Base-by-base conservation (phyloP, 2,888 invertebrate genomes). In the Ophion ellenae region DNA sequence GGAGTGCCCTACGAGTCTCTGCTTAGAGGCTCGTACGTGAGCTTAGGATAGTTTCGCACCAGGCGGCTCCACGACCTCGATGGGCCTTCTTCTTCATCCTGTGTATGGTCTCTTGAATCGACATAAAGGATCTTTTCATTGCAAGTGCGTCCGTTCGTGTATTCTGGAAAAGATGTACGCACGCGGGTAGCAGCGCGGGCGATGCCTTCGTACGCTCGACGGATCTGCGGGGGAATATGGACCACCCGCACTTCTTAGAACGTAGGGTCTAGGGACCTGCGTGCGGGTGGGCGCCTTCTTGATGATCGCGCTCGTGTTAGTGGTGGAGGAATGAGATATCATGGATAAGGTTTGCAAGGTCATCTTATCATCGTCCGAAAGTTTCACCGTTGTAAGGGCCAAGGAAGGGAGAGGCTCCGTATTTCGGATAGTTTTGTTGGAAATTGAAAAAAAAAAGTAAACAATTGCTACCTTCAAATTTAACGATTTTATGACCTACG, bases 41-140 rank as follows among this genome's bases (percentile, higher is more conserved):
- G 80, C 57, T 73, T 81, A 81, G 74, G 71, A 81, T 77, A 74
- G 81, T 24, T 76, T 70, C 17, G 40, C 47, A 71, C 40, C 24
- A 63, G 36, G 40, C 63, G 78, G 36, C 20, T 63, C 32, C 36
- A n/a, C 75, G 78, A 86, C 75, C 83, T 79, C 83, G 86, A 53
- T 61, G 63, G 20, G 45, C 63, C 57, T 81, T 69, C 74, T 78
- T 75, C 75, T 78, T 78, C 81, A n/a, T 83, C 47, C 74, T 75
- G 64, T 76, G 77, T n/a, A 74, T 47, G 61, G 61, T 75, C 76
- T 63, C 70, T 70, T 61, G 86, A 81, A 83, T 81, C 81, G 75
- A 66, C 70, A 84, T 84, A 86, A 84, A 84, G 81, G 71, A 78
- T 81, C 83, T 86, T 81, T 86, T 86, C 86, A 86, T 86, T 71